Evolutionary conservation across 2,797 vertebrate species (phyloP), one percentile per base, ranked within the genome.

Genomic region (Anguilla pacifica): DNA sequence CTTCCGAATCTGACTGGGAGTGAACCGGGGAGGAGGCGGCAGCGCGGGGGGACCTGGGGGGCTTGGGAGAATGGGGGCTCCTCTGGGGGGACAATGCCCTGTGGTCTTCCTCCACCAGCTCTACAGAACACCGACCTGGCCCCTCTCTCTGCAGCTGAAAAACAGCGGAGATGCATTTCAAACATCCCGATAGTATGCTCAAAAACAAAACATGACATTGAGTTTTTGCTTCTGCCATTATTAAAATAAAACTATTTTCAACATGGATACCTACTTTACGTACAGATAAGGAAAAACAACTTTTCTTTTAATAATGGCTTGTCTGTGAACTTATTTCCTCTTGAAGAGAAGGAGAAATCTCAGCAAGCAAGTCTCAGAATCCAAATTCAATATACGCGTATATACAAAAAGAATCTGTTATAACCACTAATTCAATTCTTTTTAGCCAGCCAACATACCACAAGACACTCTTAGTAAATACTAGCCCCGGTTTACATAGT

Each of bases 131-230:
- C 59, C 89, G 92, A 0, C 90, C 88, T 90, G 90, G 96, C 13
- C 95, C 93, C 91, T 98, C 97, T 89, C 96, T 96, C 95, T 98
- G 98, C 89, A 98, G 94, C 97, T 98, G 94, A 39, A 49, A 17
- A 86, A 77, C 3, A 11, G 25, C 53, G 53, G 57, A 13, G 51
- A 13, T 51, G 22, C 22, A 49, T 22, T 49, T 51, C 43, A 82
- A 25, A 82, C 46, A 25, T 13, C 43, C 43, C 43, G 43, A 46
- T 46, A 46, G 43, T 46, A 77, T 77, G 74, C 39, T 77, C 7
- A 6, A 17, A 77, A 72, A 28, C 10, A 11, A 17, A 43, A 43
- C 5, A 39, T 43, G 6, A 28, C 25, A 6, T 72, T 9, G 11
- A 2, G 10, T 72, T 43, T 43, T 13, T 2, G n/a, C 28, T 28